Conservation (phyloP, 2,113 vertebrate genomes). For the Anas platyrhynchos region DNA sequence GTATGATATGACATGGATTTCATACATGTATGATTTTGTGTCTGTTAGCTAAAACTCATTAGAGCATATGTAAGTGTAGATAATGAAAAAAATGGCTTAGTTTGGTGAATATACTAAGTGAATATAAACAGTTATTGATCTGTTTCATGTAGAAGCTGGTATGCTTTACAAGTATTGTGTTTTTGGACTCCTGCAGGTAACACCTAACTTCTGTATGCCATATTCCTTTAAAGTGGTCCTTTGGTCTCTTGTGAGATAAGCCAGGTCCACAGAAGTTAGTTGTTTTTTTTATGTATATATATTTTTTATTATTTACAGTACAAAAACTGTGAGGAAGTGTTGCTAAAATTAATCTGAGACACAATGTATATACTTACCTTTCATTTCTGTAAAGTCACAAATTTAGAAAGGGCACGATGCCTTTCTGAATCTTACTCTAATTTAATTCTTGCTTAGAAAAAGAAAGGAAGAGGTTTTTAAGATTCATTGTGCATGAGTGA, state of each 20-base stretch:
- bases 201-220: not conserved
- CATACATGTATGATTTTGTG: not conserved
- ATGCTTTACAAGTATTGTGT: not conserved
- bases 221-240: not conserved
- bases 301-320: not conserved
- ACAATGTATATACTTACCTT: not conserved
- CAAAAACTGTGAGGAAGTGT: not conserved
- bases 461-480: not conserved
- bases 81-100: not conserved
- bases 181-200: not conserved
- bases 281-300: not conserved
- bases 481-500: not conserved
- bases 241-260: not conserved
- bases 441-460: not conserved
- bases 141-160: not conserved
- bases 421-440: not conserved
- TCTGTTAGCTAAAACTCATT: not conserved
- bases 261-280: not conserved
- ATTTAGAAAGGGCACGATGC: not conserved
- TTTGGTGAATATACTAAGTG: not conserved
- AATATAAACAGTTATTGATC: not conserved
- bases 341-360: not conserved
- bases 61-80: not conserved
- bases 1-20: not conserved
- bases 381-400: not conserved